These are phyloP conservation scores for Iselma pallidipennis DNA, from an alignment of 2,888 invertebrate genomes.

Conservation along the genomic window DNA sequence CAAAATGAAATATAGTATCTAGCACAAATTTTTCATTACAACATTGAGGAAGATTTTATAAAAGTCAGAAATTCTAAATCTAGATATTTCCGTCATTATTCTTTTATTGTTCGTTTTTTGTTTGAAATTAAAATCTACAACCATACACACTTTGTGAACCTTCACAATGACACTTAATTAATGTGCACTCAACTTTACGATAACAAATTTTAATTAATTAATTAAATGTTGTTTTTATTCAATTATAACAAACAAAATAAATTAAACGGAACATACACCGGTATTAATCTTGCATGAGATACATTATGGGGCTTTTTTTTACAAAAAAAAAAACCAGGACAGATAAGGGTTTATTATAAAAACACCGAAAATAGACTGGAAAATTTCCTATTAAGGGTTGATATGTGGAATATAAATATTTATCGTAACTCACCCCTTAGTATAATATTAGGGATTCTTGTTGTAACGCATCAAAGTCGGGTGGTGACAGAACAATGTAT, in stretches of 20 bases:
- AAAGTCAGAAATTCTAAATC: no score
- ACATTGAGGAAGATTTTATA: no score
- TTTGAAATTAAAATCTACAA: background rate
- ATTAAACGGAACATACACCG: no score
- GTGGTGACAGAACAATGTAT: background rate
- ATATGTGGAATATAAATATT: background rate
- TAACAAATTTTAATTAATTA: background rate
- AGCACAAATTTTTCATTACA: no score
- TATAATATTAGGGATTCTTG: background rate
- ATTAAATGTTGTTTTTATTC: background rate
- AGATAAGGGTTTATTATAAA: no score
- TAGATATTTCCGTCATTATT: background rate
- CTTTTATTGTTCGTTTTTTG: background rate
- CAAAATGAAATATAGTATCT: no score
- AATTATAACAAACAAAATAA: background rate
- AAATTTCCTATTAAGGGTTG: background rate
- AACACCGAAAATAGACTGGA: no score
- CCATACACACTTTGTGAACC: background rate
- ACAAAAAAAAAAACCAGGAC: no score
- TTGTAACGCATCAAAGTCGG: background rate
- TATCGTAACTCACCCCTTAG: background rate
- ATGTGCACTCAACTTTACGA: background rate
- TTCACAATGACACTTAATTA: background rate
- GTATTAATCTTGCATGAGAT: no score
- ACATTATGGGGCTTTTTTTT: no score